Evolutionary conservation across 2,113 vertebrate species (phyloP), one percentile per base, ranked within the genome.

Genomic region (Psammodynastes pulverulentus): DNA sequence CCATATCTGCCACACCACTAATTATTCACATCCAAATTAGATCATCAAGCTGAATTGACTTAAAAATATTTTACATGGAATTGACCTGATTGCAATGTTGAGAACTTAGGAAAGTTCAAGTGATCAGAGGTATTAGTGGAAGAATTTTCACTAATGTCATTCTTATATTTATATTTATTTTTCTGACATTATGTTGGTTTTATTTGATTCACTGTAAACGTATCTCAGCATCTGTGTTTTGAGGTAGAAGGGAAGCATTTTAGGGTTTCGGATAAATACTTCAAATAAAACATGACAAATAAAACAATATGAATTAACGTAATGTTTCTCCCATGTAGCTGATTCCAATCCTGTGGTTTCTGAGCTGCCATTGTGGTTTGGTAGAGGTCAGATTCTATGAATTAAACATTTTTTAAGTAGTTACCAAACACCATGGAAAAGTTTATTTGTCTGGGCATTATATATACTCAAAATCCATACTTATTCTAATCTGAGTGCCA

Each of bases 281-380:
- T 88, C 4, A 54, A 62, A 48, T 46, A 19, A 24, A 53, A 53
- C 52, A 34, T 24, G 46, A 48, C 45, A 29, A 89, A 89, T 89
- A 62, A 89, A 90, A 12, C 86, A 89, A 10, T 86, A 93, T 93
- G 90, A 91, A 95, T 94, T 51, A 72, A 93, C 95, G 88, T 90
- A 92, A 93, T 90, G 10, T 92, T 92, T 90, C 89, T 93, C 95
- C 95, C 91, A 86, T 90, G 84, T 15, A 58, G 89, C 90, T 58
- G 92, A 91, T 95, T 95, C 94, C 95, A 96, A 94, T 72, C 91
- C 93, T 96, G 96, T 91, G 96, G 96, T 97, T 94, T 86, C 95
- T 94, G 94, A 96, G 94, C 95, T 97, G 92, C 84, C 88, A 94
- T 95, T 97, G 97, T 94, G 97, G 96, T 97, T 97, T 96, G 90